Evolutionary conservation across 2,888 invertebrate species (phyloP), one percentile per base, ranked within the genome.

Genomic region (Mycalesis mineus): DNA sequence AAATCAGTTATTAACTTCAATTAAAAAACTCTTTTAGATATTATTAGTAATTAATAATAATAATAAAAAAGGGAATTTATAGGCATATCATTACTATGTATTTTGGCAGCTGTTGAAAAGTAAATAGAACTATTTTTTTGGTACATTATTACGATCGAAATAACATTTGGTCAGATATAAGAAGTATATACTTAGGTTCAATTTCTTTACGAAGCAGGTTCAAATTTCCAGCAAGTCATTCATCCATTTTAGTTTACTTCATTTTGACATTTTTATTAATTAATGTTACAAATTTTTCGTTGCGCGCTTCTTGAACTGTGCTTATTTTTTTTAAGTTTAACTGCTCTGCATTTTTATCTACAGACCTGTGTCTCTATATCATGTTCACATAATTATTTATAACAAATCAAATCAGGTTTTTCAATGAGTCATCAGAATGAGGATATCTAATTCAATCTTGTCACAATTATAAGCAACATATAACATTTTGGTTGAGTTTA

Each of bases 311-410:
- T 65, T 74, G 69, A 15, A 75, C 77, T 60, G 44, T 77, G 79
- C 72, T 73, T 72, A 63, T 70, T 68, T 65, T 44, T 47, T 33
- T 75, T 73, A 70, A 68, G 66, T 82, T 81, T 75, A 67, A 77
- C 79, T 73, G 82, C 87, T 88, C 86, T 88, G 88, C 87, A 87
- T 87, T 87, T 85, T 84, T 84, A 79, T 84, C 68, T 81, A 79
- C 74, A 68, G 74, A 75, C 70, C n/a, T 76, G 66, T 74, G 68
- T 71, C 68, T 75, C 67, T 74, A 71, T 72, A 67, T 61, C 63
- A 67, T 65, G 65, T 58, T 71, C 71, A 73, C 70, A 40, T 63
- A 66, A 64, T 68, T 65, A 71, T 74, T 63, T 65, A 51, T 61
- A 55, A 58, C 49, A 51, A 66, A 65, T 66, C 57, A 62, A 53